Evolutionary conservation across 1,140 invertebrate species (phyloP).

Genomic region (Chionoecetes opilio): DNA sequence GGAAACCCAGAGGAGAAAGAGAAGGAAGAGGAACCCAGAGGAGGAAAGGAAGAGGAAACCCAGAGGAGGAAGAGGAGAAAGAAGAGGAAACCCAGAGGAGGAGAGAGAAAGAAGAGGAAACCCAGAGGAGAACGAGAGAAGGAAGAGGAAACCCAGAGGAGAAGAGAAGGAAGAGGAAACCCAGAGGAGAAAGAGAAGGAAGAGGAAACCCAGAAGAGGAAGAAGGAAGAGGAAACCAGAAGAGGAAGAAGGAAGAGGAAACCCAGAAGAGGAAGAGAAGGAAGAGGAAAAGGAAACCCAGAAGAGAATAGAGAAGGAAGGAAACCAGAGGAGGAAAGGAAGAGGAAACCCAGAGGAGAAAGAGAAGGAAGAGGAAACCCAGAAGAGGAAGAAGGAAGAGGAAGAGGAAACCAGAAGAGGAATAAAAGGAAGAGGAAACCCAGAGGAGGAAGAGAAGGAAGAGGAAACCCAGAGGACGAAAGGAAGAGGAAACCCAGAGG

Average conservation of each 20-base stretch:
- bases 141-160: not conserved
- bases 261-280: not conserved
- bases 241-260: constrained; percentile 32
- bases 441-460: not conserved
- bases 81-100: not conserved
- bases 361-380: too few species aligned
- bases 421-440: not conserved
- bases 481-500: not conserved
- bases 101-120: not conserved
- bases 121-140: not conserved
- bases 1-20: constrained; percentile 25
- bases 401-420: not conserved
- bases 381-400: not conserved
- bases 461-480: not conserved
- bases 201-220: not conserved
- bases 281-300: too few species aligned
- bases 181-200: not conserved
- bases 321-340: not conserved
- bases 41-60: too few species aligned
- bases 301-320: not conserved
- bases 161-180: too few species aligned
- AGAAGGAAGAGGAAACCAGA: not conserved
- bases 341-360: too few species aligned
- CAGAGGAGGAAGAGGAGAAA: not conserved
- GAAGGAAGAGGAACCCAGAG: too few species aligned